Percentiles rank a stretch among this genome's conserved stretches.
Conservation (phyloP, 2,888 invertebrate species). For the Athetis lepigone region DNA sequence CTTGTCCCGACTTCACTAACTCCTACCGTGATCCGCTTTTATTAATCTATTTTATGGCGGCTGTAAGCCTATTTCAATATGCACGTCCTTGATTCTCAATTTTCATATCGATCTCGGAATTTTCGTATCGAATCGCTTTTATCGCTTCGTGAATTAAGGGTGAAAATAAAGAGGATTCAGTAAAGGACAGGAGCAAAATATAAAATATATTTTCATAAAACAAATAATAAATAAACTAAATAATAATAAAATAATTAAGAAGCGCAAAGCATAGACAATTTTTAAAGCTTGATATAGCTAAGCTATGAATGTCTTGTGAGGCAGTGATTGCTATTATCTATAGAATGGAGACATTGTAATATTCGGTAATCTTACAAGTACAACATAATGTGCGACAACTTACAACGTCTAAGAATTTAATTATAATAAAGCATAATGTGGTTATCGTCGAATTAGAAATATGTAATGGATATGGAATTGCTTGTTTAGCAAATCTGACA, state of each 20-base stretch:
- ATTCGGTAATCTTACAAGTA: slow-evolving; percentile 61
- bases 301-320: slow-evolving; percentile 90
- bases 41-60: slow-evolving; percentile 54
- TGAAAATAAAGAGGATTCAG: slow-evolving; percentile 75
- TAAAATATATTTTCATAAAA: slow-evolving; percentile 71
- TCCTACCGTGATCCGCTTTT: slow-evolving; percentile 45
- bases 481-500: neutral
- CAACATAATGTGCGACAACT: slow-evolving; percentile 67
- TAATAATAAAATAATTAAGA: slow-evolving; percentile 81
- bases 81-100: slow-evolving; percentile 62
- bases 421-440: slow-evolving; percentile 48
- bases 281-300: slow-evolving; percentile 86
- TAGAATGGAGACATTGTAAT: slow-evolving; percentile 73
- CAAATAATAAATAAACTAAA: slow-evolving; percentile 78
- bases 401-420: slow-evolving; percentile 47
- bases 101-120: slow-evolving; percentile 56
- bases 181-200: slow-evolving; percentile 80
- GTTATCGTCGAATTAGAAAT: slow-evolving; percentile 36
- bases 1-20: slow-evolving; percentile 39
- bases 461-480: slow-evolving; percentile 56
- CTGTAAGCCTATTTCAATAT: slow-evolving; percentile 69
- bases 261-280: slow-evolving; percentile 87
- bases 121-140: slow-evolving; percentile 57
- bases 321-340: slow-evolving; percentile 89
- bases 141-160: slow-evolving; percentile 73